Conservation (phyloP, 30 jellyfish, hydroid and myxozoan species). For the Hydra vulgaris region DNA sequence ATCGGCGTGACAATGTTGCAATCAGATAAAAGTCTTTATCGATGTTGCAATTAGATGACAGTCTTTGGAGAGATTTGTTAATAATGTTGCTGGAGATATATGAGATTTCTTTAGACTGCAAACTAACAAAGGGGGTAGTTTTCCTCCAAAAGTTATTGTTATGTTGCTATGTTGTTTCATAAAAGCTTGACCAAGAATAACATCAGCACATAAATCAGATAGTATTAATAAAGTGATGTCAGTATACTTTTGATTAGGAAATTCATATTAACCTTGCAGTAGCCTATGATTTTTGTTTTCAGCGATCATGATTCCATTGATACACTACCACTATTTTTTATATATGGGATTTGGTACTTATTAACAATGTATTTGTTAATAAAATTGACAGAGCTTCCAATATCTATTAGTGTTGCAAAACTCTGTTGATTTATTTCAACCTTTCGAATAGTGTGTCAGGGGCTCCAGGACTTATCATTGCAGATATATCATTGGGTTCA, state of each 20-base stretch:
- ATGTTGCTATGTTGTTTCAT: too few relatives aligned
- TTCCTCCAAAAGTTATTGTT: too few relatives aligned
- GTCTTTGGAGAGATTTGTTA: too few relatives aligned
- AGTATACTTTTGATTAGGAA: neutral
- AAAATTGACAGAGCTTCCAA: neutral
- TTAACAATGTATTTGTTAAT: neutral
- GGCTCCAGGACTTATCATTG: neutral
- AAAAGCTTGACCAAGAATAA: neutral
- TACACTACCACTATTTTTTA: neutral
- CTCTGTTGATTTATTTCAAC: neutral
- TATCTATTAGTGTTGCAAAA: neutral
- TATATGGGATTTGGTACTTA: neutral
- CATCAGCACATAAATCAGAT: neutral
- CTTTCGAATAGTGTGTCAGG: neutral
- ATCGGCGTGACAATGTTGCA: too few relatives aligned
- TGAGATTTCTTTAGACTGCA: too few relatives aligned
- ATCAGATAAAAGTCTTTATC: too few relatives aligned
- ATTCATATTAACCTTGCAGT: neutral
- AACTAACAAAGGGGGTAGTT: too few relatives aligned
- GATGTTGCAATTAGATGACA: too few relatives aligned
- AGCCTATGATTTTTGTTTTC: neutral
- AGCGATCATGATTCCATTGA: neutral
- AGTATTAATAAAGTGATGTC: neutral
- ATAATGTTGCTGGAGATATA: too few relatives aligned
- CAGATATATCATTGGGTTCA: too few relatives aligned